Conservation (phyloP, 2,113 vertebrate species). For the rat (Rattus norvegicus) region DNA sequence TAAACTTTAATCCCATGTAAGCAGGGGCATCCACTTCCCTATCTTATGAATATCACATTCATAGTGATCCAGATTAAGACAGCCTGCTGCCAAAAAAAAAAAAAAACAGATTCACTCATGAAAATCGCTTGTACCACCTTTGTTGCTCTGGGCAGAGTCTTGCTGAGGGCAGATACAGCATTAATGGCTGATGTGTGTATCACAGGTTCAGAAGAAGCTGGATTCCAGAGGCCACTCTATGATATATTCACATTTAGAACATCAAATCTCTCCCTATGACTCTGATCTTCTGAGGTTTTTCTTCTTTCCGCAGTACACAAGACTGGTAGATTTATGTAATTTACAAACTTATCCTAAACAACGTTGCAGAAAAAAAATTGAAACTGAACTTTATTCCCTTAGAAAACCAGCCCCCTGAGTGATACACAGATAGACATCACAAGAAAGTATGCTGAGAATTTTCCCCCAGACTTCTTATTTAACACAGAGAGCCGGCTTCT, state of each 20-base stretch:
- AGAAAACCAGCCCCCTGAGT: neutral
- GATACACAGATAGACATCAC: slow-evolving; percentile 19
- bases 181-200: neutral
- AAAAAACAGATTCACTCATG: neutral
- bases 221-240: neutral
- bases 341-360: slow-evolving; percentile 1
- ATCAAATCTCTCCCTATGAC: neutral
- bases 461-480: neutral
- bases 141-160: neutral
- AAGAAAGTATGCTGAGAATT: neutral
- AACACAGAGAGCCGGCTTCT: neutral
- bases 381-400: neutral
- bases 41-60: neutral
- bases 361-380: slow-evolving; percentile 33
- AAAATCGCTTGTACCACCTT: neutral
- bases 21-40: neutral
- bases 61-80: neutral
- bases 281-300: neutral
- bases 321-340: neutral
- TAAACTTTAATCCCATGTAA: neutral
- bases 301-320: neutral
- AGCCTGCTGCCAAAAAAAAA: neutral
- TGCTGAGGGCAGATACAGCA: neutral
- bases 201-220: neutral
- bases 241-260: neutral